Conservation (phyloP, 1,140 invertebrate species). For the Marisa cornuarietis region DNA sequence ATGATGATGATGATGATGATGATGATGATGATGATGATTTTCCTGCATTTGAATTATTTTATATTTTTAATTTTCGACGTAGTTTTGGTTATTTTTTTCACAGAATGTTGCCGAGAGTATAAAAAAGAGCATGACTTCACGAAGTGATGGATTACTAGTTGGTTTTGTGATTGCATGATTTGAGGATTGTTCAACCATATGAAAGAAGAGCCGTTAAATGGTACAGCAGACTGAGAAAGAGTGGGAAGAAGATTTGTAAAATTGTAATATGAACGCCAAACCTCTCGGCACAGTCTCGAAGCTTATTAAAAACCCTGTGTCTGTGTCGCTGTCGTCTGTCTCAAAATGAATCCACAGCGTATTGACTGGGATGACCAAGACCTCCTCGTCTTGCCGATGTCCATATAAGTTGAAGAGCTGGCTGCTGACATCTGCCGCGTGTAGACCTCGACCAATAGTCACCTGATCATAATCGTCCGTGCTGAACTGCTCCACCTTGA, state of each 20-base stretch:
- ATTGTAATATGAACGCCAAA: conserved; percentile 1
- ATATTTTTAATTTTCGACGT: too few relatives aligned
- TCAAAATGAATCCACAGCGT: conserved; percentile 30
- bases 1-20: conserved; percentile 1
- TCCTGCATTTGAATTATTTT: too few relatives aligned
- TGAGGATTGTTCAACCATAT: too few relatives aligned
- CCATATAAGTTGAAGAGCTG: conserved; percentile 23
- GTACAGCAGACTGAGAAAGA: too few relatives aligned
- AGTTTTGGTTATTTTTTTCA: too few relatives aligned
- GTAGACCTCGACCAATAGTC: conserved; percentile 24
- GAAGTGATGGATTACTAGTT: too few relatives aligned
- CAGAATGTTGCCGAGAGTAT: too few relatives aligned
- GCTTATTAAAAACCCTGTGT: conserved; percentile 24
- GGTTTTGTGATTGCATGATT: too few relatives aligned
- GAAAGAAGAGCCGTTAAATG: too few relatives aligned
- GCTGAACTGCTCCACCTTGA: conserved; percentile 18
- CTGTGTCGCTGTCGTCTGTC: conserved; percentile 23
- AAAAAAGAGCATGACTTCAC: too few relatives aligned
- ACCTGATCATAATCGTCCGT: conserved; percentile 32
- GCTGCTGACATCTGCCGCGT: conserved; percentile 4
- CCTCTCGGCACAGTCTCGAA: conserved; percentile 24
- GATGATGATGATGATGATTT: neutral
- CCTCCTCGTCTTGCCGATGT: conserved; percentile 5
- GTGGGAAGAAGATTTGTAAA: too few relatives aligned
- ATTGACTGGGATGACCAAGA: conserved; percentile 27